Conservation (phyloP, 2,888 invertebrate genomes). For the Bellardia pandia region DNA sequence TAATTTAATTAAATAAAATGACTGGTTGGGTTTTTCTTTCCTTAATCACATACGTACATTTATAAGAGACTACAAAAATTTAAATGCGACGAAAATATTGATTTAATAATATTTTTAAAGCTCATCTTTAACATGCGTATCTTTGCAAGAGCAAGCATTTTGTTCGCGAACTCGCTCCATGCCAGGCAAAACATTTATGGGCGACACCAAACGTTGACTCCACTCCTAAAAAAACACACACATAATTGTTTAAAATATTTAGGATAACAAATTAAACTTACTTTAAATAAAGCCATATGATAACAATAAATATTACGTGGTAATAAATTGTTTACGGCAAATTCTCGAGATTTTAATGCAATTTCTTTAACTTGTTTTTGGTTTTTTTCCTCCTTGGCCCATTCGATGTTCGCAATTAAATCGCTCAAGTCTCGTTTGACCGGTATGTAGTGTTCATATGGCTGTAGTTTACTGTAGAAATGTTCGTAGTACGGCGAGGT, state of each 20-base stretch:
- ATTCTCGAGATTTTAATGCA: conserved; percentile 88
- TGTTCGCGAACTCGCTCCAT: conserved; percentile 87
- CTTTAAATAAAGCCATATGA: conserved; percentile 89
- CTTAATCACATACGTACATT: conserved; percentile 27
- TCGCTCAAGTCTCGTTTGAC: conserved; percentile 92
- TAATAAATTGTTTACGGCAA: conserved; percentile 90
- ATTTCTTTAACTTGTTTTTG: conserved; percentile 86
- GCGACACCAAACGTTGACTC: conserved; percentile 87
- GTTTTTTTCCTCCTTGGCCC: conserved; percentile 90
- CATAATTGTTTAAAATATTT: not conserved
- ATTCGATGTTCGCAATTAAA: conserved; percentile 90
- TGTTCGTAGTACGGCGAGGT: conserved; percentile 97
- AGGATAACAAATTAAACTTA: conserved; percentile 77
- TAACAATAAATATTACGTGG: conserved; percentile 95
- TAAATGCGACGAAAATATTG: conserved; percentile 3
- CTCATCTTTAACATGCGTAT: conserved; percentile 78
- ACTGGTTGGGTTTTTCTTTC: conserved; percentile 30
- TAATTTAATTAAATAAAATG: conserved; percentile 37
- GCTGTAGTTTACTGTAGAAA: conserved; percentile 91
- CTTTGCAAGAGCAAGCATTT: conserved; percentile 80
- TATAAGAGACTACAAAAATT: conserved; percentile 14
- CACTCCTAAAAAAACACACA: conserved; percentile 86
- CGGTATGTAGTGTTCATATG: conserved; percentile 93
- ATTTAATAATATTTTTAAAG: conserved; percentile 75
- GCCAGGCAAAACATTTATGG: conserved; percentile 85